phyloP scores from a whole-genome alignment of 1,140 invertebrate species.

The Zaprionus tsacasi region DNA sequence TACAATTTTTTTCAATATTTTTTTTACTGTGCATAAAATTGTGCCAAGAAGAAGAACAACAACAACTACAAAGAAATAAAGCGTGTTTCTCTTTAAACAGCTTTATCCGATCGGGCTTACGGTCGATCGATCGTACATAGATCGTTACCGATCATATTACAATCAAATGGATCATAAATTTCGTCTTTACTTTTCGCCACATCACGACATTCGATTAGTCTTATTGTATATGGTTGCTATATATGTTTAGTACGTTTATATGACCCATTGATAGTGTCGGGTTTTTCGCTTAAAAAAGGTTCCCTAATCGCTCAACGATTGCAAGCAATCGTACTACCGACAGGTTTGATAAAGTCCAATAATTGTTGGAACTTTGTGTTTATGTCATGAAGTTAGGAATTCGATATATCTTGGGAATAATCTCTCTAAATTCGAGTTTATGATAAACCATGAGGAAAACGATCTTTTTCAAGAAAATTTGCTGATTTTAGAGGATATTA shows the following conservation, averaged over 20 bases:
- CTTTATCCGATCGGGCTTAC: background rate
- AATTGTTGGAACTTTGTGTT: background rate
- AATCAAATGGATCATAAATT: background rate
- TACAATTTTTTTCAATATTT: conserved; percentile 46
- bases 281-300: background rate
- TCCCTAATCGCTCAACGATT: conserved; percentile 1
- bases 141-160: background rate
- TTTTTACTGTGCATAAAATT: conserved; percentile 52
- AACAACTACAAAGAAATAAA: background rate
- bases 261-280: background rate
- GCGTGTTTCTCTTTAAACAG: conserved; percentile 10
- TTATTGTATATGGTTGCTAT: background rate
- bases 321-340: background rate
- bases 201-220: background rate
- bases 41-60: background rate
- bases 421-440: background rate
- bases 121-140: background rate
- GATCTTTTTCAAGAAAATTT: too few species aligned
- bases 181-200: background rate
- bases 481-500: too few species aligned
- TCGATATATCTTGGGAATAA: background rate
- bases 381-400: background rate
- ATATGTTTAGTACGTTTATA: background rate
- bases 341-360: background rate
- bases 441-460: background rate